These are phyloP conservation scores for Branchinecta sandiegonensis DNA, from an alignment of 2,888 invertebrate genomes.

Conservation along the genomic window DNA sequence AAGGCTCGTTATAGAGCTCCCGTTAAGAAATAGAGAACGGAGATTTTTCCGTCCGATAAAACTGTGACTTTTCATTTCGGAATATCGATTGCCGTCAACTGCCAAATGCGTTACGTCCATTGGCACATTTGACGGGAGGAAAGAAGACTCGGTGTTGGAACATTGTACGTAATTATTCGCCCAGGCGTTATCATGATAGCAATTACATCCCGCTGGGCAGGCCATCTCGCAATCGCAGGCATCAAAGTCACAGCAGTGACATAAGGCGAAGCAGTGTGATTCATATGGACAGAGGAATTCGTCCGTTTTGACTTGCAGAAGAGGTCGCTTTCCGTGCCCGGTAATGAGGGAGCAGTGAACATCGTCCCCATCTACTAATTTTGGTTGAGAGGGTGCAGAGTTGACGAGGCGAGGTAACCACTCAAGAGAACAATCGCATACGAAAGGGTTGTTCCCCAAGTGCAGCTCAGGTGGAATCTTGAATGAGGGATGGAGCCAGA, in stretches of 20 bases:
- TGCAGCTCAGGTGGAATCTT: slow-evolving; percentile 60
- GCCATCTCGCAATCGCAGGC: slow-evolving; percentile 96
- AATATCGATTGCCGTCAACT: slow-evolving; percentile 78
- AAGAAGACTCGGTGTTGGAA: slow-evolving; percentile 60
- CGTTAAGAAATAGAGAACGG: slow-evolving; percentile 69
- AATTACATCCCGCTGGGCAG: slow-evolving; percentile 82
- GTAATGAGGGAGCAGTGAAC: slow-evolving; percentile 47
- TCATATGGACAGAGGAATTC: slow-evolving; percentile 85
- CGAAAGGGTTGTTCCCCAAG: slow-evolving; percentile 64
- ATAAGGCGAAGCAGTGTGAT: slow-evolving; percentile 82
- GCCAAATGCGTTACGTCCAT: slow-evolving; percentile 92
- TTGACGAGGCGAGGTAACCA: slow-evolving; percentile 68
- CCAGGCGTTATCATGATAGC: slow-evolving; percentile 88
- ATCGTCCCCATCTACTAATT: slow-evolving; percentile 61
- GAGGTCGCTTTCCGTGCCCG: slow-evolving; percentile 38
- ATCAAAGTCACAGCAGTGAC: slow-evolving; percentile 91
- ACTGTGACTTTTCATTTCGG: slow-evolving; percentile 68
- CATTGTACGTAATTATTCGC: slow-evolving; percentile 84
- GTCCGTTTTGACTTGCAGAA: slow-evolving; percentile 69
- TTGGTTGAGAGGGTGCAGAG: slow-evolving; percentile 57
- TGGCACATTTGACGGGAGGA: slow-evolving; percentile 66
- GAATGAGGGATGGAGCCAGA: slow-evolving; percentile 50
- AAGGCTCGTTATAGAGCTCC: slow-evolving; percentile 9
- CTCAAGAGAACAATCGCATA: slow-evolving; percentile 74
- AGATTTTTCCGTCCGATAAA: slow-evolving; percentile 83